These are phyloP conservation scores for Limosa lapponica DNA, from an alignment of 2,797 vertebrate species.

Conservation along the genomic window DNA sequence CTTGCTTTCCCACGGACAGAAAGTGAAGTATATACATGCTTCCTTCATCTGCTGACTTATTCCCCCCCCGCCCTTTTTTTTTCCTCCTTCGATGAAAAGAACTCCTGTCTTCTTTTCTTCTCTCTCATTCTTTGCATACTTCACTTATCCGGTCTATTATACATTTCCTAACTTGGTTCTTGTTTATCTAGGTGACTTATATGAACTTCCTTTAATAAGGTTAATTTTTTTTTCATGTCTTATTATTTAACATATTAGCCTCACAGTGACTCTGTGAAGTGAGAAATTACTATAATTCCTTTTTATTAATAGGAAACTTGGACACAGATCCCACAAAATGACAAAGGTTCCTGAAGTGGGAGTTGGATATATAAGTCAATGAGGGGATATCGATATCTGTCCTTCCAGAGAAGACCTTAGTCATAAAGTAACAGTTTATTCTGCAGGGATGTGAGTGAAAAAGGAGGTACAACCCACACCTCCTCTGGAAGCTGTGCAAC, in stretches of 20 bases:
- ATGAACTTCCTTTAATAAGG: not conserved
- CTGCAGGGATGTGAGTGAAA: not conserved
- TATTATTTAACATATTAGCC: not conserved
- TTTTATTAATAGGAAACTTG: not conserved
- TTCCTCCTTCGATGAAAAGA: not conserved
- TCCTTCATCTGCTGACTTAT: not conserved
- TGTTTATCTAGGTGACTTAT: not conserved
- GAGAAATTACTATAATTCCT: not conserved
- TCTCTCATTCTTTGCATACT: not conserved
- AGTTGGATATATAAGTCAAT: not conserved
- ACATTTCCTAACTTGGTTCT: not conserved
- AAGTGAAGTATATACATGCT: not conserved
- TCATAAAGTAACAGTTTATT: not conserved
- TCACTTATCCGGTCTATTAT: not conserved
- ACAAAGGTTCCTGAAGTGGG: not conserved
- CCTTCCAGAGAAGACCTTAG: not conserved
- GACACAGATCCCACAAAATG: not conserved
- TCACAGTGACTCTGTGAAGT: not conserved
- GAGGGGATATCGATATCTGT: not conserved
- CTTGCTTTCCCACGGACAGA: not conserved
- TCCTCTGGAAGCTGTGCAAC: not conserved
- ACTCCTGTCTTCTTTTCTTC: not conserved
- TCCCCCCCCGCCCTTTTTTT: accelerated
- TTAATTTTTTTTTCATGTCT: not conserved
- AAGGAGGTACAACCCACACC: not conserved